phyloP scores from a whole-genome alignment of 2,888 invertebrate species.

The Lasioglossum calceatum region DNA sequence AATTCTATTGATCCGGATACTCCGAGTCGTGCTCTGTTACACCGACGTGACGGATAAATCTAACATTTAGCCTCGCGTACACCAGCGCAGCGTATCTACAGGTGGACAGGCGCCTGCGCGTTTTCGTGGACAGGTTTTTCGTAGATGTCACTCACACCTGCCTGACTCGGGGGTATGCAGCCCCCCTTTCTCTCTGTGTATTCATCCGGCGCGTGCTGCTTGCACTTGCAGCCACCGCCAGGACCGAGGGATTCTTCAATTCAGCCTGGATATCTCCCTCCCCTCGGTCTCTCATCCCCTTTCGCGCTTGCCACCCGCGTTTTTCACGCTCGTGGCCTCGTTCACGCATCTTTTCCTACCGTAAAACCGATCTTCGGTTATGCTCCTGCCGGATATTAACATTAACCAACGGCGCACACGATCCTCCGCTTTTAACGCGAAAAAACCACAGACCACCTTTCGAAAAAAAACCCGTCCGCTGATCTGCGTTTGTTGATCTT shows the following conservation, averaged over 20 bases:
- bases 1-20: conserved; percentile 68
- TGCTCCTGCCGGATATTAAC: no score
- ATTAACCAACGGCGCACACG: not conserved
- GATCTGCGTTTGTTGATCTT: not conserved
- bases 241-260: conserved; percentile 40
- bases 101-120: conserved; percentile 69
- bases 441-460: not conserved
- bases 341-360: conserved; percentile 29
- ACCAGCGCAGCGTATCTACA: conserved; percentile 63
- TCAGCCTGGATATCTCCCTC: conserved; percentile 6
- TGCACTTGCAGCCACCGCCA: conserved; percentile 32
- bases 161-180: conserved; percentile 24
- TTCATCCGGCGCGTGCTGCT: conserved; percentile 54
- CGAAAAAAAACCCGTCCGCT: not conserved
- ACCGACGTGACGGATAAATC: conserved; percentile 69
- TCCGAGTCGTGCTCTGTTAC: conserved; percentile 56
- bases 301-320: not conserved
- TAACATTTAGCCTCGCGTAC: conserved; percentile 65
- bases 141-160: conserved; percentile 50
- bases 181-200: conserved; percentile 17
- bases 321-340: conserved; percentile 21
- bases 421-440: not conserved
- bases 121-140: not conserved
- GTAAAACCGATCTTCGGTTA: conserved; percentile 1
- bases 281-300: not conserved